A percentile compares a stretch with the other conserved stretches of the same genome.
phyloP scores from a whole-genome alignment of 2,113 vertebrate species.

The Circaetus cinerascens region DNA sequence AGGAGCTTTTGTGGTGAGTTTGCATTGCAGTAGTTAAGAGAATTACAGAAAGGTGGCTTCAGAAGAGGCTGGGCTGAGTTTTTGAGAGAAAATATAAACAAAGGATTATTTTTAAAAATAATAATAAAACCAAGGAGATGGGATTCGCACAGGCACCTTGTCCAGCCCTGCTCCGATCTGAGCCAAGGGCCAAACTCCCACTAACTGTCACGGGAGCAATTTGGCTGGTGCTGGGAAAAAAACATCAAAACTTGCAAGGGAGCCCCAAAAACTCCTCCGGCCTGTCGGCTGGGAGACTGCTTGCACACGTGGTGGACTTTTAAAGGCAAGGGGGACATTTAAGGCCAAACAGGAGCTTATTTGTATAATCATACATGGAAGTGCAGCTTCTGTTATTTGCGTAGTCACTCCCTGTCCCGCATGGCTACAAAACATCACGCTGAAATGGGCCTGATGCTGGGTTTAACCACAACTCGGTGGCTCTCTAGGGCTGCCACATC shows the following conservation, averaged over 20 bases:
- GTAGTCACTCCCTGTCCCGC: neutral
- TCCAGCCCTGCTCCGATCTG: neutral
- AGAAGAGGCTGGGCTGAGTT: slow-evolving; percentile 27
- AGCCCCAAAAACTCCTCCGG: neutral
- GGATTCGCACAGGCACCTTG: neutral
- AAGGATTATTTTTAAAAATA: neutral
- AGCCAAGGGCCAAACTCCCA: neutral
- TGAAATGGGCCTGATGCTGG: neutral
- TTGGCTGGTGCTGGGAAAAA: neutral
- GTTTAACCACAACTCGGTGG: neutral
- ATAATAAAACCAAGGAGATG: neutral
- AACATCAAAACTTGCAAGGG: neutral
- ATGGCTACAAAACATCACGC: neutral
- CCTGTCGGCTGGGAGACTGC: neutral
- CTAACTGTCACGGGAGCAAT: neutral
- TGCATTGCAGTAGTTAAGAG: slow-evolving; percentile 43
- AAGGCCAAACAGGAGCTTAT: neutral
- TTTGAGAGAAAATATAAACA: slow-evolving; percentile 15
- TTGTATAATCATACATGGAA: neutral
- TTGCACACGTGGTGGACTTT: accelerated
- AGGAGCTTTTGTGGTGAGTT: slow-evolving; percentile 39
- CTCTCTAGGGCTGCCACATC: neutral
- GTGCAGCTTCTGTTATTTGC: neutral
- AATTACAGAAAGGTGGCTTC: slow-evolving; percentile 43
- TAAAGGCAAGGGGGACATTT: neutral